Conservation (phyloP, 2,888 invertebrate genomes). For the Helleia helle region DNA sequence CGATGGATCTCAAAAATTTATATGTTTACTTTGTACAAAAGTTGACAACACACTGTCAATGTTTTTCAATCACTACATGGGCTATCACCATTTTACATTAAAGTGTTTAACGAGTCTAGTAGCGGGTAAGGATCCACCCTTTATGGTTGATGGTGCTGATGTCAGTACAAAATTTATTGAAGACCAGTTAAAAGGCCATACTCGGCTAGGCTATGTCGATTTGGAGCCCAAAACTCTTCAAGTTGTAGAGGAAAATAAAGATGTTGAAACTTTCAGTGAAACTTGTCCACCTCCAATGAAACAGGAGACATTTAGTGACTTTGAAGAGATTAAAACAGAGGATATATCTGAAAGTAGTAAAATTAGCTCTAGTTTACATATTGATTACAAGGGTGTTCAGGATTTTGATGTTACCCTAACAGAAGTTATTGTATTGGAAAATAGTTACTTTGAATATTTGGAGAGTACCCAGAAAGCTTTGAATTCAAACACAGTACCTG, state of each 20-base stretch:
- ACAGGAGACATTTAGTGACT: constrained; percentile 28
- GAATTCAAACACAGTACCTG: constrained; percentile 38
- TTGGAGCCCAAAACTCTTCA: constrained; percentile 29
- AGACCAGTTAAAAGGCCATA: constrained; percentile 39
- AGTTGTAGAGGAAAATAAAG: constrained; percentile 8
- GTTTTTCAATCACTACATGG: constrained; percentile 61
- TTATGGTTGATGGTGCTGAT: constrained; percentile 52
- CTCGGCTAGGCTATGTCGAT: constrained; percentile 47
- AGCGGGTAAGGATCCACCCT: constrained; percentile 48
- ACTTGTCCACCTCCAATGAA: constrained; percentile 31
- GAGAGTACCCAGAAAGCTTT: constrained; percentile 34
- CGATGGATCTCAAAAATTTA: constrained; percentile 39
- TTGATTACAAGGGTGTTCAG: constrained; percentile 47
- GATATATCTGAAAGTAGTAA: constrained; percentile 19
- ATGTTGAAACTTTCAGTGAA: constrained; percentile 18
- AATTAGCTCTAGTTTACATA: constrained; percentile 20
- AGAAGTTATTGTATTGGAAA: constrained; percentile 55
- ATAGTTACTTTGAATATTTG: constrained; percentile 56
- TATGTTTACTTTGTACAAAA: constrained; percentile 53
- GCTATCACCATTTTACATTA: constrained; percentile 57
- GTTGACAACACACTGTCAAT: constrained; percentile 34
- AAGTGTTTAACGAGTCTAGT: constrained; percentile 54
- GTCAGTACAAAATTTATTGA: constrained; percentile 49
- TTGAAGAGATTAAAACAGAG: constrained; percentile 22
- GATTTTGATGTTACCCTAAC: constrained; percentile 62